A percentile compares a stretch with the other conserved stretches of the same genome.
phyloP scores from a whole-genome alignment of 2,797 vertebrate species.

The Gobionotothen gibberifrons region DNA sequence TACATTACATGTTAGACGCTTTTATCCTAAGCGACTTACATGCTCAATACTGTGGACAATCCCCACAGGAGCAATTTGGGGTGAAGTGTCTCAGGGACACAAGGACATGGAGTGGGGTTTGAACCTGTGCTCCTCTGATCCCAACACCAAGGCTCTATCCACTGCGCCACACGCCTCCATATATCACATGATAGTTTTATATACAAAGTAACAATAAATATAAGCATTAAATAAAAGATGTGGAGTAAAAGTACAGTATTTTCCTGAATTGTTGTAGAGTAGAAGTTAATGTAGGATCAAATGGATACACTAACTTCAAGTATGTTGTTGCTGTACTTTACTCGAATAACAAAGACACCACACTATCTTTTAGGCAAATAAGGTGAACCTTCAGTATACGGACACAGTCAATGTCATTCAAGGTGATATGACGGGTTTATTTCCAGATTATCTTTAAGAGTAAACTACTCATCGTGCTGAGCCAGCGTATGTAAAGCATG shows the following conservation, averaged over 20 bases:
- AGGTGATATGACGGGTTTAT: neutral
- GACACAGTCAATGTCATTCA: neutral
- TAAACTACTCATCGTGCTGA: neutral
- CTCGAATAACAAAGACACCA: neutral
- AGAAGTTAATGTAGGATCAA: neutral
- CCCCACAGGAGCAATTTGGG: no score
- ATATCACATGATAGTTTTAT: neutral
- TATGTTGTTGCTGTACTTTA: neutral
- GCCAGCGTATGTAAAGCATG: constrained; percentile 18
- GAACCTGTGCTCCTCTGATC: no score
- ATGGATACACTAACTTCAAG: neutral
- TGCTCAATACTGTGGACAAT: no score
- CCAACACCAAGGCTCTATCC: no score
- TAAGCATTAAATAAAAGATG: neutral
- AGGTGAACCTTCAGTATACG: no score
- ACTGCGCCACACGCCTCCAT: no score
- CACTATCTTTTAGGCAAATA: constrained; percentile 1
- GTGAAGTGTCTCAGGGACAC: no score
- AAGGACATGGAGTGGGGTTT: no score
- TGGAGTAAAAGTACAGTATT: neutral
- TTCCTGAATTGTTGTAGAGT: neutral
- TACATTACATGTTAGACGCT: no score
- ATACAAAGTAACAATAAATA: neutral
- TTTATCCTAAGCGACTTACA: no score
- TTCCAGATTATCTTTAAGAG: constrained; percentile 3